Conservation (phyloP, 1,140 invertebrate genomes). For the Lordiphosa collinella region DNA sequence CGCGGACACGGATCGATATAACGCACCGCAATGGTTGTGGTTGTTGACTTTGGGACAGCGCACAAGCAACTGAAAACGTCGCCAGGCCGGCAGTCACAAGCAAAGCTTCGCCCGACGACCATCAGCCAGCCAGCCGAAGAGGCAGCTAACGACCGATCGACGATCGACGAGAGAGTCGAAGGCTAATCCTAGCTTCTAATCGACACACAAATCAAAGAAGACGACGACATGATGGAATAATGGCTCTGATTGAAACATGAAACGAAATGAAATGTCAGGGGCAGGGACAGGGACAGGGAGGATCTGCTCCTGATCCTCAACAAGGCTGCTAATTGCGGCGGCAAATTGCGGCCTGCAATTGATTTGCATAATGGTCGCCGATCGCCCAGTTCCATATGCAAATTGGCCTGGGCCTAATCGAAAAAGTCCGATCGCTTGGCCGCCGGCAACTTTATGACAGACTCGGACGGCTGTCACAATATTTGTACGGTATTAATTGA, state of each 20-base stretch:
- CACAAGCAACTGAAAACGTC: slow-evolving; percentile 58
- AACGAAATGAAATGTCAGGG: slow-evolving; percentile 24
- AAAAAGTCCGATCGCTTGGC: slow-evolving; percentile 27
- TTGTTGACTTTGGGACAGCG: slow-evolving; percentile 72
- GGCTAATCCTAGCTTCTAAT: slow-evolving; percentile 26
- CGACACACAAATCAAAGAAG: slow-evolving; percentile 38
- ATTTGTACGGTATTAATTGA: slow-evolving; percentile 73
- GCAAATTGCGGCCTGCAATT: slow-evolving; percentile 64
- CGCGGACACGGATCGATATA: no score
- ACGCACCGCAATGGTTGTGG: slow-evolving; percentile 21
- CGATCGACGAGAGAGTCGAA: slow-evolving; percentile 4
- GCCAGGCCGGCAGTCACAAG: slow-evolving; percentile 33
- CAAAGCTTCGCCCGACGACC: slow-evolving; percentile 41
- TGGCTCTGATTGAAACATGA: slow-evolving; percentile 66
- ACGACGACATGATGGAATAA: slow-evolving; percentile 65
- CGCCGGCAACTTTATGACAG: slow-evolving; percentile 51
- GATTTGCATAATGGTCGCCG: slow-evolving; percentile 47
- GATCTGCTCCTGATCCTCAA: slow-evolving; percentile 40
- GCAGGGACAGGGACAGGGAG: not conserved
- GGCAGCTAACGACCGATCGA: not conserved
- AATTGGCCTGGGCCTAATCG: slow-evolving; percentile 56
- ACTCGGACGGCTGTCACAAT: slow-evolving; percentile 62
- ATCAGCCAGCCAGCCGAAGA: slow-evolving; percentile 20
- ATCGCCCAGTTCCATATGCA: slow-evolving; percentile 35
- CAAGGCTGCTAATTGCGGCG: slow-evolving; percentile 67